Evolutionary conservation across 2,888 invertebrate species (phyloP).

Genomic region (Eledone cirrhosa): DNA sequence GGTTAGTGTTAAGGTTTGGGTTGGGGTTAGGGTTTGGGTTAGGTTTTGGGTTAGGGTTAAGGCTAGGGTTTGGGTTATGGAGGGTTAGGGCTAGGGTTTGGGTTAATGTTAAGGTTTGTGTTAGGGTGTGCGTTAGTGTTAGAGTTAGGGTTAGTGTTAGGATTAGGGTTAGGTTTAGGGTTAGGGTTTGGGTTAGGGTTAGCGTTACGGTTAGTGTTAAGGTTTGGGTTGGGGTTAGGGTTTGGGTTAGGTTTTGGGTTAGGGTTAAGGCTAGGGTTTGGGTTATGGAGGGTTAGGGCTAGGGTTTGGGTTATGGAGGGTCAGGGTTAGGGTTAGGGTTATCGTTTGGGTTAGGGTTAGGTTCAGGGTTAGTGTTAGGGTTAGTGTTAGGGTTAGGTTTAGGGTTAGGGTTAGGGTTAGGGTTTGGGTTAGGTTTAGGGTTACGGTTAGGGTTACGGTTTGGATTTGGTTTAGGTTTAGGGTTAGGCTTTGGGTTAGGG

Average conservation of each 20-base stretch:
- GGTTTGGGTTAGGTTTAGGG: background rate
- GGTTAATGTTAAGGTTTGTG: no score
- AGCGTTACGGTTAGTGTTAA: no score
- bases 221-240: no score
- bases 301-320: conserved; percentile 1
- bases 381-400: background rate
- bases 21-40: no score
- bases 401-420: background rate
- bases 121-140: no score
- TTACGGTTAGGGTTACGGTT: background rate
- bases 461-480: background rate
- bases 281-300: background rate
- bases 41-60: no score
- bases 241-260: background rate
- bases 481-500: conserved; percentile 1
- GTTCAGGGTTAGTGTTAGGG: background rate
- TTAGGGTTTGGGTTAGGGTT: no score
- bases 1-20: background rate
- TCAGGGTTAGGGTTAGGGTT: no score
- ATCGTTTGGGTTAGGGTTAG: background rate
- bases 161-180: no score
- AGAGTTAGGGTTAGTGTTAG: no score
- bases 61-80: no score
- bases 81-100: no score
- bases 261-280: background rate